phyloP scores from a whole-genome alignment of 2,113 vertebrate species.

The Vombatus ursinus region DNA sequence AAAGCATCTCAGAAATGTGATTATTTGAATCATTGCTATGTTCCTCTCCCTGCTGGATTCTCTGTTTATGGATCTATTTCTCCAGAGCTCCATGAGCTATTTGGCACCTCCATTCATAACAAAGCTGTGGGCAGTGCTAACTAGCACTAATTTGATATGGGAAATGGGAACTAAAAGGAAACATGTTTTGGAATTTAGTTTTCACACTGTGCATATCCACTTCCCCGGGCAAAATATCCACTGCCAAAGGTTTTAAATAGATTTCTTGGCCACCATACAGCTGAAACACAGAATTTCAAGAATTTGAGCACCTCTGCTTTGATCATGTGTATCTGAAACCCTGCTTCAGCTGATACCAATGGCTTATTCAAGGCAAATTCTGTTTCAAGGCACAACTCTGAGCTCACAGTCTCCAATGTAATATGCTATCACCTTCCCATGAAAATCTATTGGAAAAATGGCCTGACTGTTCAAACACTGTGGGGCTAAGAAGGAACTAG shows the following conservation, averaged over 20 bases:
- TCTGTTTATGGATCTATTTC: background rate
- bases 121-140: background rate
- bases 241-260: background rate
- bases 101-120: background rate
- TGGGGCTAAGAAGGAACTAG: background rate
- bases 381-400: background rate
- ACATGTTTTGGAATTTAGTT: constrained; percentile 40
- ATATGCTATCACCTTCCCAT: background rate
- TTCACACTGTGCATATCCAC: background rate
- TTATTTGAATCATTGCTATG: background rate
- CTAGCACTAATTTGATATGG: background rate
- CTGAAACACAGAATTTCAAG: constrained; percentile 2
- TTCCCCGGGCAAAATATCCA: constrained; percentile 37
- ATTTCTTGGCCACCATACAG: constrained; percentile 7
- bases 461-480: background rate
- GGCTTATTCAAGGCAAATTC: background rate
- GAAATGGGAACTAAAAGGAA: constrained; percentile 27
- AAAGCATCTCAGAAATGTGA: background rate
- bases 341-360: background rate
- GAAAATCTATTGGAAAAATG: background rate
- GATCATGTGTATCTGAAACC: background rate
- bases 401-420: background rate
- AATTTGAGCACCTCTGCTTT: background rate
- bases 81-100: background rate
- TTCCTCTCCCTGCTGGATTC: accelerated